Evolutionary conservation across 2,888 invertebrate genomes (phyloP).

Genomic region (Euclidia mi): DNA sequence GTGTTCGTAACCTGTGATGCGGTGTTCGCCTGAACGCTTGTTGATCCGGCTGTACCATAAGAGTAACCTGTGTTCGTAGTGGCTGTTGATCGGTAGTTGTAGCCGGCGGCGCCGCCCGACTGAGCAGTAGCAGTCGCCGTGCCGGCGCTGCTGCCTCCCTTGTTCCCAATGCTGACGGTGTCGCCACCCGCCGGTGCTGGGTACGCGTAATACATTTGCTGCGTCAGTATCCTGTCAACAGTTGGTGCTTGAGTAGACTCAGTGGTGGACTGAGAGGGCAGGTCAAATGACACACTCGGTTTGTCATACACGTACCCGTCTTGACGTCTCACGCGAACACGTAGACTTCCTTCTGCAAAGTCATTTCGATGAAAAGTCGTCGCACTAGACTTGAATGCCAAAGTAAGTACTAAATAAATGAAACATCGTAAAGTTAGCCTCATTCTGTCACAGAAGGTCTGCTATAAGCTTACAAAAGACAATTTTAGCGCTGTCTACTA

Average conservation of each 20-base stretch:
- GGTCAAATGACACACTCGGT: slow-evolving; percentile 80
- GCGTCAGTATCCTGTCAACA: slow-evolving; percentile 79
- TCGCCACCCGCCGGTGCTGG: slow-evolving; percentile 70
- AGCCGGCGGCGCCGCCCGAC: slow-evolving; percentile 16
- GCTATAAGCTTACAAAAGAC: slow-evolving; percentile 60
- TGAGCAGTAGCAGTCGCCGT: slow-evolving; percentile 20
- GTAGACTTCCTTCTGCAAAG: slow-evolving; percentile 22
- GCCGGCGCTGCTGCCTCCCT: slow-evolving; percentile 48
- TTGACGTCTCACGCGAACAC: slow-evolving; percentile 74
- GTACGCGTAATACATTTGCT: slow-evolving; percentile 85
- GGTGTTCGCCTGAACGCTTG: slow-evolving; percentile 15
- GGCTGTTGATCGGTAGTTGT: slow-evolving; percentile 43
- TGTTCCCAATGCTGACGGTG: slow-evolving; percentile 67
- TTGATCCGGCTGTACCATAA: slow-evolving; percentile 51
- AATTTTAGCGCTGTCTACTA: slow-evolving; percentile 56
- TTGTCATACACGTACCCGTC: slow-evolving; percentile 84
- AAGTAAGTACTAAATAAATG: slow-evolving; percentile 54
- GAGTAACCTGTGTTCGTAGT: slow-evolving; percentile 55
- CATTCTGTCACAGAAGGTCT: slow-evolving; percentile 59
- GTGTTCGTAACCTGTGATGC: slow-evolving; percentile 31
- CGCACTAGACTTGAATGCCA: slow-evolving; percentile 47
- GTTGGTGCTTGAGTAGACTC: slow-evolving; percentile 76
- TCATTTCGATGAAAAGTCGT: slow-evolving; percentile 12
- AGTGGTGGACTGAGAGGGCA: slow-evolving; percentile 70
- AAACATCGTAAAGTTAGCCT: slow-evolving; percentile 47